Conservation (phyloP, 2,888 invertebrate species). For the Drosophila hamatofila region DNA sequence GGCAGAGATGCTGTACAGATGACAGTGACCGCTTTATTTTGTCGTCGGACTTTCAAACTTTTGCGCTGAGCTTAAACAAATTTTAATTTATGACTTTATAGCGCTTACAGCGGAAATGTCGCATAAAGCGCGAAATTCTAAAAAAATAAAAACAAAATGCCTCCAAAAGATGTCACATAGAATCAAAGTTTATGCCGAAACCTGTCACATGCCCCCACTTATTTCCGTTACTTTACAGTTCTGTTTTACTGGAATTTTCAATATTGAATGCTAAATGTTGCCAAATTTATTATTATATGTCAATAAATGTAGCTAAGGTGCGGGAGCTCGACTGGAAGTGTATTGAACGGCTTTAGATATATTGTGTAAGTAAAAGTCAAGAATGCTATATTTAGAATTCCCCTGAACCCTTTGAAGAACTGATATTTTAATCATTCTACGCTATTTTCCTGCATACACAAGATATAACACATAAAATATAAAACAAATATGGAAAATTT, state of each 20-base stretch:
- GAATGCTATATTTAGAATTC: no score
- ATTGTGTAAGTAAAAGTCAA: no score
- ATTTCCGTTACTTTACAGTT: slow-evolving; percentile 9
- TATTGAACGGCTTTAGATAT: no score
- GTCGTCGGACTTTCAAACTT: slow-evolving; percentile 44
- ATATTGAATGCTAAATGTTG: background rate
- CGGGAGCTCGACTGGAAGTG: no score
- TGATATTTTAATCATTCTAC: no score
- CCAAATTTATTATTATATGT: background rate
- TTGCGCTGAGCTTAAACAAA: slow-evolving; percentile 67
- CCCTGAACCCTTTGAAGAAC: no score
- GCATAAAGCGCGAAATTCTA: slow-evolving; percentile 74
- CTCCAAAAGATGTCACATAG: slow-evolving; percentile 35
- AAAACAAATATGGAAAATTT: no score
- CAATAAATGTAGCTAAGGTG: background rate
- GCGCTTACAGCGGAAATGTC: slow-evolving; percentile 74
- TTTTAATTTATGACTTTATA: slow-evolving; percentile 76
- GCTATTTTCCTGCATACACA: no score
- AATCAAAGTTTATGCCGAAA: slow-evolving; percentile 59
- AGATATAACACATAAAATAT: no score
- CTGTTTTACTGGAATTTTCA: background rate
- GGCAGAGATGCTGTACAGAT: slow-evolving; percentile 44
- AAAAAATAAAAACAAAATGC: slow-evolving; percentile 27
- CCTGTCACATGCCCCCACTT: background rate
- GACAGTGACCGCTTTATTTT: slow-evolving; percentile 77